These are phyloP conservation scores for cattle (Bos taurus) DNA, from an alignment of 2,113 vertebrate genomes.

Conservation along the genomic window ARS-UCD2.0 NC_037336.1:45381001-45381500, in stretches of 20 bases:
- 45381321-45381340: not conserved
- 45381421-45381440: not conserved
- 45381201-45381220: not conserved
- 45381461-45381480: slow-evolving; percentile 11
- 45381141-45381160: not conserved
- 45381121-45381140: not conserved
- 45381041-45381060: fast-evolving
- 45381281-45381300: slow-evolving; percentile 1
- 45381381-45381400: not conserved
- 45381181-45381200: not conserved
- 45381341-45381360: not conserved
- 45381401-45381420: not conserved
- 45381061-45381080: not conserved
- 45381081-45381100: not conserved
- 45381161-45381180: not conserved
- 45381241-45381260: not conserved
- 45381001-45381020: not conserved
- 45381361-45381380: not conserved
- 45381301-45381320: not conserved
- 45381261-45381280: slow-evolving; percentile 19
- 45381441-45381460: not conserved
- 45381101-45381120: not conserved
- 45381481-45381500: slow-evolving; percentile 24
- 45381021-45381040: not conserved
- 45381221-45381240: slow-evolving; percentile 11